Conservation (phyloP, 2,888 invertebrate genomes). For the Drosophila trichaetosa region DNA sequence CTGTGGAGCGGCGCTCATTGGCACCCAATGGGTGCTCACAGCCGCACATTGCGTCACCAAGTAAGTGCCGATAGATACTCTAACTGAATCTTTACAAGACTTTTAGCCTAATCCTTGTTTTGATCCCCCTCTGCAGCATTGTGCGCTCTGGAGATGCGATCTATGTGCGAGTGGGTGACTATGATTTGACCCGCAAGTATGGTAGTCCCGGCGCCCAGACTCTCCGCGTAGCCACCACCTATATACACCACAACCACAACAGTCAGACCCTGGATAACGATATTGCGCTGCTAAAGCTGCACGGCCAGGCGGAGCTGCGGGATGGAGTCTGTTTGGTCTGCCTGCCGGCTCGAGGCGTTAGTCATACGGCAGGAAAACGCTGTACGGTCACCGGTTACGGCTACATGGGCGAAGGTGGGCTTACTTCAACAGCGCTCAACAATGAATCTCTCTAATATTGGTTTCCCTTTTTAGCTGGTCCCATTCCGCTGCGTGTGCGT, state of each 20-base stretch:
- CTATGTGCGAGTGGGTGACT: conserved; percentile 96
- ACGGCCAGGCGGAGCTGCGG: conserved; percentile 94
- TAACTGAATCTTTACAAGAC: background rate
- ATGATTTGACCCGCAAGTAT: conserved; percentile 95
- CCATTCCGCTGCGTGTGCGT: conserved; percentile 94
- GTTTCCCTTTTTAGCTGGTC: conserved; percentile 88
- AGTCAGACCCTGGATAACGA: conserved; percentile 97
- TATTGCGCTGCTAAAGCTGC: conserved; percentile 94
- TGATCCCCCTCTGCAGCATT: conserved; percentile 87
- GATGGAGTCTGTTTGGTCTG: conserved; percentile 92
- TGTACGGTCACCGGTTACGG: conserved; percentile 98
- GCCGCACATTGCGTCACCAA: conserved; percentile 97
- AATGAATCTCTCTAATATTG: background rate
- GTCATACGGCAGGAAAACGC: conserved; percentile 94
- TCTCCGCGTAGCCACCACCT: conserved; percentile 94
- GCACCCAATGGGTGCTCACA: conserved; percentile 97
- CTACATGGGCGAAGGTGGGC: conserved; percentile 95
- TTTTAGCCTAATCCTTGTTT: background rate
- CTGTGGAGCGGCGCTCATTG: conserved; percentile 96
- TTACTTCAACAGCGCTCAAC: background rate
- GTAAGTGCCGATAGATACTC: conserved; percentile 86
- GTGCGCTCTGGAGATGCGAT: conserved; percentile 97
- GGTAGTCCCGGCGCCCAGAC: conserved; percentile 97
- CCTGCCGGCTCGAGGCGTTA: conserved; percentile 94
- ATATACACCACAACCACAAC: conserved; percentile 98